A percentile compares a stretch with the other conserved stretches of the same genome.
Conservation (phyloP, 1,140 invertebrate species). For the Drosophila rhopaloa region DNA sequence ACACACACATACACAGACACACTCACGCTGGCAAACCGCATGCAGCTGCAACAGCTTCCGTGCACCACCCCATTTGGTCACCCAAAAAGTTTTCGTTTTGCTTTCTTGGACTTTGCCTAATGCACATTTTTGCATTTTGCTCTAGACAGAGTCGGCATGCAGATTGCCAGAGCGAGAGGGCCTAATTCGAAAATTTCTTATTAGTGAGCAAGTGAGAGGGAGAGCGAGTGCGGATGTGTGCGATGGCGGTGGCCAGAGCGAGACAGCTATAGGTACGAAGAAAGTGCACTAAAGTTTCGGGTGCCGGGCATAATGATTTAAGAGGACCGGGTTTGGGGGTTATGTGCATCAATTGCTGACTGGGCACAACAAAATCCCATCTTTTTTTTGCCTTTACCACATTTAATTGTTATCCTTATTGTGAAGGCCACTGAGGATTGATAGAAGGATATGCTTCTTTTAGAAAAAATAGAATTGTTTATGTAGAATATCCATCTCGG, state of each 20-base stretch:
- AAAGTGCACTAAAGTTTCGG: slow-evolving; percentile 67
- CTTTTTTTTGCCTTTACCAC: slow-evolving; percentile 26
- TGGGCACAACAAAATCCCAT: slow-evolving; percentile 37
- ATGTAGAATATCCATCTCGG: neutral
- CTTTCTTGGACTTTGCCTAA: slow-evolving; percentile 81
- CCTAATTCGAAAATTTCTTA: slow-evolving; percentile 73
- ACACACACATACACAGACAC: slow-evolving; percentile 2
- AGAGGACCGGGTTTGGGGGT: slow-evolving; percentile 20
- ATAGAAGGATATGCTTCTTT: too few species aligned
- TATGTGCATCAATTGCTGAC: slow-evolving; percentile 41
- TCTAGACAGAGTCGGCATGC: slow-evolving; percentile 66
- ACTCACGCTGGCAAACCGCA: slow-evolving; percentile 21
- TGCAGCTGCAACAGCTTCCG: slow-evolving; percentile 67
- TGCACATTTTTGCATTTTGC: slow-evolving; percentile 79
- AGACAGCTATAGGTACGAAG: slow-evolving; percentile 66
- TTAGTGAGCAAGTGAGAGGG: slow-evolving; percentile 54
- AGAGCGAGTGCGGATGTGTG: slow-evolving; percentile 14
- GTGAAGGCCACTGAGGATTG: neutral
- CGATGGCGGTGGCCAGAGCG: slow-evolving; percentile 24
- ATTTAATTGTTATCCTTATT: slow-evolving; percentile 47
- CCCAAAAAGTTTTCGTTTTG: slow-evolving; percentile 58
- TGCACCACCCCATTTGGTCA: slow-evolving; percentile 5
- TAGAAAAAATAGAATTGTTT: too few species aligned
- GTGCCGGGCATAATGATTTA: slow-evolving; percentile 45
- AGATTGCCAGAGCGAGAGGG: slow-evolving; percentile 62